phyloP scores from a whole-genome alignment of 2,888 invertebrate species.

The Agrochola lychnidis region DNA sequence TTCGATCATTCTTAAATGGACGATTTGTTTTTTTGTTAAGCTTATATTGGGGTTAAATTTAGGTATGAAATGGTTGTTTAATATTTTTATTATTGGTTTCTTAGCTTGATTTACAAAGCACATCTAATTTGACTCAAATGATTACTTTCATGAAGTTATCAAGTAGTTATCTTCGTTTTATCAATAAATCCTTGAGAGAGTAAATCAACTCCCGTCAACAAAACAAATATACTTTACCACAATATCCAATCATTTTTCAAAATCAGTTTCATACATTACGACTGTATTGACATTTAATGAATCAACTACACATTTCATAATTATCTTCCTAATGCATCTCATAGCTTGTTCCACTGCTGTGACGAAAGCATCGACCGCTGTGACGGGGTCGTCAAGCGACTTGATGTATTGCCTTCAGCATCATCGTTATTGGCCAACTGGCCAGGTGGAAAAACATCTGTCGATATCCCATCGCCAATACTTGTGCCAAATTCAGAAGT shows the following conservation, averaged over 20 bases:
- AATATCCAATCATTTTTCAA: background rate
- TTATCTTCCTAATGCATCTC: conserved; percentile 28
- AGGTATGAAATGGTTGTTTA: background rate
- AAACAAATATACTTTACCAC: no score
- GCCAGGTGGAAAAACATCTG: conserved; percentile 66
- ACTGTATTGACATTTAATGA: conserved; percentile 22
- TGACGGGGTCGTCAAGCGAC: conserved; percentile 67
- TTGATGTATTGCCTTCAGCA: conserved; percentile 65
- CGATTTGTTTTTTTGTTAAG: background rate
- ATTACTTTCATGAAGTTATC: no score
- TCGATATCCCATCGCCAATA: conserved; percentile 42
- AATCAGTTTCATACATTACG: background rate
- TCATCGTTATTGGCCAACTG: conserved; percentile 55
- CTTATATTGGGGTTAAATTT: background rate
- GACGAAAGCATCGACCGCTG: conserved; percentile 72
- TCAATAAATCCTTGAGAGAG: background rate
- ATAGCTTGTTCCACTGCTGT: conserved; percentile 58
- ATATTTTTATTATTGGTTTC: background rate
- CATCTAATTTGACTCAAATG: background rate
- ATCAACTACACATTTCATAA: conserved; percentile 15
- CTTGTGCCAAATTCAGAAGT: conserved; percentile 35
- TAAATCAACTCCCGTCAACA: background rate
- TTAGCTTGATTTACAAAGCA: background rate
- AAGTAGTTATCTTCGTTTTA: no score
- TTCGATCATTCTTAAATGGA: conserved; percentile 6